phyloP scores from a whole-genome alignment of 2,888 invertebrate genomes.

The Sinotaia quadrata region DNA sequence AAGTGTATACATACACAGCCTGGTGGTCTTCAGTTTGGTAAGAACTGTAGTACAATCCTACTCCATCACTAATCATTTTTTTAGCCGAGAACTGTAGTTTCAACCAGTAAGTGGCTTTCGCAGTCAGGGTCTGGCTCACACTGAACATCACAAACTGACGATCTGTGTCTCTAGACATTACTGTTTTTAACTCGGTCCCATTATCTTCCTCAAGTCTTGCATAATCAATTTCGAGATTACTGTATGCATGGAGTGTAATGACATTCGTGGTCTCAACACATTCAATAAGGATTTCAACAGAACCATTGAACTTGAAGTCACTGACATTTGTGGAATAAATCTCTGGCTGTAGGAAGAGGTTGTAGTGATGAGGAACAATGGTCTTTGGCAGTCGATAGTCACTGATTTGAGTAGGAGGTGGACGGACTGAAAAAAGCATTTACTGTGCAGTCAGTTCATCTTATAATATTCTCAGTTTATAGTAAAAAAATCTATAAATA shows the following conservation, averaged over 20 bases:
- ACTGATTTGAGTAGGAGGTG: background rate
- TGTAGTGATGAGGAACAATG: constrained; percentile 50
- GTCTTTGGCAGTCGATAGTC: constrained; percentile 45
- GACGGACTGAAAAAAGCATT: background rate
- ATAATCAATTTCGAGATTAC: constrained; percentile 18
- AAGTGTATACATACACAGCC: constrained; percentile 16
- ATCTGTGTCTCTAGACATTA: constrained; percentile 15
- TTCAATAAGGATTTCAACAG: constrained; percentile 25
- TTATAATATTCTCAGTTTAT: no score
- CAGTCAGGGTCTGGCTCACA: background rate
- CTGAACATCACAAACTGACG: constrained; percentile 22
- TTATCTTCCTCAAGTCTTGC: background rate
- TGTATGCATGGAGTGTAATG: constrained; percentile 33
- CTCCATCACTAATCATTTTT: background rate
- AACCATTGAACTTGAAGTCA: constrained; percentile 29
- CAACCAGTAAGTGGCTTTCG: constrained; percentile 1
- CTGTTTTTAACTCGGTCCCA: constrained; percentile 1
- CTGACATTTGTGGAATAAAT: constrained; percentile 47
- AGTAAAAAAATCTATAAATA: no score
- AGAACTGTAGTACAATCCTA: constrained; percentile 25
- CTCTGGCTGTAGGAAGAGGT: constrained; percentile 53
- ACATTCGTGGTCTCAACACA: constrained; percentile 13
- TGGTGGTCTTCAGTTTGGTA: constrained; percentile 9
- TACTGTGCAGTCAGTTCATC: no score
- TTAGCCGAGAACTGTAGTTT: constrained; percentile 3